phyloP scores from a whole-genome alignment of 2,888 invertebrate species.

The Panopea generosa region DNA sequence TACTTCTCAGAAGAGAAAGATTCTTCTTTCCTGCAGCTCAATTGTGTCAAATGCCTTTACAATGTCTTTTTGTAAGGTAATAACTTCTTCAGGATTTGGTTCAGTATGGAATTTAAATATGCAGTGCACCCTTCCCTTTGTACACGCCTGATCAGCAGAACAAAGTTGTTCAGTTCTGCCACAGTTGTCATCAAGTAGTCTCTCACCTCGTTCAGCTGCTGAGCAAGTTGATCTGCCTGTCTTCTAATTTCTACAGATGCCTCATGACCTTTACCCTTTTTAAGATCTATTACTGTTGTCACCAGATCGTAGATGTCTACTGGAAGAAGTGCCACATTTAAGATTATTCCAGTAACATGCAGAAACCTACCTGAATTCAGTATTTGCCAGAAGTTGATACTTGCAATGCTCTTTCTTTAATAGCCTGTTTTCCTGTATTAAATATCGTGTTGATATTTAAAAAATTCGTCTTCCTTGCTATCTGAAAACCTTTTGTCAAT shows the following conservation, averaged over 20 bases:
- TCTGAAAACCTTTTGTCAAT: too few relatives aligned
- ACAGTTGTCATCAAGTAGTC: neutral
- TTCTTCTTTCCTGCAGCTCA: neutral
- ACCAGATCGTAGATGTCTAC: constrained; percentile 19
- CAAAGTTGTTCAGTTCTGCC: constrained; percentile 20
- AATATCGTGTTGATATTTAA: constrained; percentile 3
- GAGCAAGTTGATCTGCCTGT: constrained; percentile 4
- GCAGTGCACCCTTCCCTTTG: constrained; percentile 1
- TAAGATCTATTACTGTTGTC: neutral
- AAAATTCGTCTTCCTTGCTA: too few relatives aligned
- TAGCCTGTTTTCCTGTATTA: neutral
- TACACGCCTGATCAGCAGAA: constrained; percentile 8
- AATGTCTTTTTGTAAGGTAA: neutral
- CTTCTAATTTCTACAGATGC: neutral
- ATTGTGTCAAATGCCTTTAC: constrained; percentile 15
- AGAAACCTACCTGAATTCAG: constrained; percentile 2
- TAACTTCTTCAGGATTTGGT: constrained; percentile 14
- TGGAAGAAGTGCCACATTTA: constrained; percentile 17
- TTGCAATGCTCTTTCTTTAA: neutral
- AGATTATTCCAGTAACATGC: constrained; percentile 5
- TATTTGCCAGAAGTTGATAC: neutral
- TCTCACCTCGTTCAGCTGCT: neutral
- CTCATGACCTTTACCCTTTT: constrained; percentile 5
- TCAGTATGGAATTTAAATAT: neutral
- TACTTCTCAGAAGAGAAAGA: neutral